Base-by-base conservation (phyloP, 1,140 invertebrate genomes). In the Trypoxylus dichotomus region DNA sequence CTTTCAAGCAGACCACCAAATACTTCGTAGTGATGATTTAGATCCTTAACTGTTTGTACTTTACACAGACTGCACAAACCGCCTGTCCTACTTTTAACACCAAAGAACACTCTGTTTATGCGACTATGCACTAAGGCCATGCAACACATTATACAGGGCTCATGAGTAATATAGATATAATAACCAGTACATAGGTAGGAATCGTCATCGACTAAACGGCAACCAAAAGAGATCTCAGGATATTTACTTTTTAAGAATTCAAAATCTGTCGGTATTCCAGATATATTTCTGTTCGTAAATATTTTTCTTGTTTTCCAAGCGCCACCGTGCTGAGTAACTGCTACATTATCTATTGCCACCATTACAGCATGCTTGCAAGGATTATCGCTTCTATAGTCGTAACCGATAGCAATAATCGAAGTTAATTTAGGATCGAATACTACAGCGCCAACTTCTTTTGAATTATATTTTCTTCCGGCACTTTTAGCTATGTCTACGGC, bases 1-100 rank as follows among this genome's bases (percentile, higher is more conserved):
- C 79, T 60, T 80, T 81, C 80, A 73, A 82, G 78, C 32, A 83
- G 78, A 32, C 82, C 83, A 29, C 77, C 80, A 79, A 91, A 90
- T 0, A 97, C 97, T 87, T 94, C 91, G 89, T 94, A 99, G 84
- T 93, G 93, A 89, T 99, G 97, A 88, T 99, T 99, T 21, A 98
- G 88, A 10, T 92, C 92, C 73, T 90, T 88, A 0, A 96, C 86
- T 6, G 90, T 89, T 82, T 99, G 96, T 19, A 98, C 82, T 83
- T 95, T 92, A 0, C 91, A 90, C 71, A 85, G 88, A 11, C 91
- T 92, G 0, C 90, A 90, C 0, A 98, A 85, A 2, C 91, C 94
- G 0, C 97, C 96, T 63, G 90, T 86, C 1, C 79, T 76, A 0
- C 77, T 79, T 75, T 91, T 91, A 0, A 87, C 77, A 13, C 90